Conservation (phyloP, 2,888 invertebrate species). For the Stenichneumon culpator region DNA sequence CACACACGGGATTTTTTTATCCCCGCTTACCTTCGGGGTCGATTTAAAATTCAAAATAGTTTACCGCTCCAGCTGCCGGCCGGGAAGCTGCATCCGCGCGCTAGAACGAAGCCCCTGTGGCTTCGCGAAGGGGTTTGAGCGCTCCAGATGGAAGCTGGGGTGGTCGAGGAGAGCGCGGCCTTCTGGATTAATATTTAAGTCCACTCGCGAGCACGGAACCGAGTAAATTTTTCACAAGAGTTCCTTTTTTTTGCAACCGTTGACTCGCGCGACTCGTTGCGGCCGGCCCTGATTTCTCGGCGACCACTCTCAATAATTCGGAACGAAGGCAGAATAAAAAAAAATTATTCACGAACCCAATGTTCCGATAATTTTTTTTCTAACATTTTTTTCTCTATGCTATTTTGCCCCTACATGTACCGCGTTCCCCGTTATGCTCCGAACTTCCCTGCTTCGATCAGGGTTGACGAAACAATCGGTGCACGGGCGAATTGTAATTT, state of each 20-base stretch:
- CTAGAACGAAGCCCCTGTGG: conserved; percentile 49
- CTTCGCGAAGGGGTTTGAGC: conserved; percentile 25
- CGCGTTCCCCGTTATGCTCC: not conserved
- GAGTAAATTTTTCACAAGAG: conserved; percentile 64
- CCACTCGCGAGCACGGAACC: conserved; percentile 51
- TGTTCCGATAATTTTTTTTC: not conserved
- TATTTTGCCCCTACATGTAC: not conserved
- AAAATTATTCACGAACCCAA: not conserved
- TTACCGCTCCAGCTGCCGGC: conserved; percentile 72
- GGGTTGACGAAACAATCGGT: not conserved
- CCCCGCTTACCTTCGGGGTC: conserved; percentile 70
- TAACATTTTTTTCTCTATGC: not conserved
- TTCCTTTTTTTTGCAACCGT: conserved; percentile 11
- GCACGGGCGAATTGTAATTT: not conserved
- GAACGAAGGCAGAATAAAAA: not conserved
- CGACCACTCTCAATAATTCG: not conserved
- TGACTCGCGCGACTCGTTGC: conserved; percentile 5
- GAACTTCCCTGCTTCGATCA: not conserved
- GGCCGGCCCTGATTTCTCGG: conserved; percentile 57
- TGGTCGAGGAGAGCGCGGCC: conserved; percentile 18
- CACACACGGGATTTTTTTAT: conserved; percentile 64
- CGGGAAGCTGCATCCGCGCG: conserved; percentile 58
- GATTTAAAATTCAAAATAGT: conserved; percentile 81
- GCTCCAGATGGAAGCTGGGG: not conserved
- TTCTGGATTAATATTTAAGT: conserved; percentile 67